Evolutionary conservation across 2,888 invertebrate genomes (phyloP).

Genomic region (Ephialtes manifestator): DNA sequence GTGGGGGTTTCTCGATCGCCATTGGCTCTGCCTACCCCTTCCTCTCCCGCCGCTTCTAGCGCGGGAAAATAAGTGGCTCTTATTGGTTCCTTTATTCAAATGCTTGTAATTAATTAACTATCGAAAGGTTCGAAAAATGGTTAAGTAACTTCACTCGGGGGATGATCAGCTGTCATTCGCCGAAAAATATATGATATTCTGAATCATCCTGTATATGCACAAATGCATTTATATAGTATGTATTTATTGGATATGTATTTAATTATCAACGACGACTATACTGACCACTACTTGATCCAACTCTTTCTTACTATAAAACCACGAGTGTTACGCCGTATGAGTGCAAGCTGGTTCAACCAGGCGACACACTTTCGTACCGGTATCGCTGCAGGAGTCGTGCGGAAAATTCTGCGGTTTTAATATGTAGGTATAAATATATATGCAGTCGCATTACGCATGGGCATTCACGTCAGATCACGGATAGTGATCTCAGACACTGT

Average conservation of each 20-base stretch:
- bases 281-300: slow-evolving; percentile 6
- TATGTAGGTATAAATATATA: slow-evolving; percentile 42
- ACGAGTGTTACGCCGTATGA: not conserved
- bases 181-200: too few species aligned
- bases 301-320: slow-evolving; percentile 2
- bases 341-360: slow-evolving; percentile 42
- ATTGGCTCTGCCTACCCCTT: too few species aligned
- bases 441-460: not conserved
- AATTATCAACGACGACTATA: not conserved
- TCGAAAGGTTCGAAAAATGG: too few species aligned
- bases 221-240: not conserved
- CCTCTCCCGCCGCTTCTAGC: too few species aligned
- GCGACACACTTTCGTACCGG: slow-evolving; percentile 64
- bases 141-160: too few species aligned
- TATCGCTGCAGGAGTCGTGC: slow-evolving; percentile 19
- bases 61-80: too few species aligned
- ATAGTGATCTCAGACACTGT: slow-evolving; percentile 7
- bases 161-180: too few species aligned
- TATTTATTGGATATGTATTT: not conserved
- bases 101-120: too few species aligned
- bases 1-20: too few species aligned
- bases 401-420: slow-evolving; percentile 40
- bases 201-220: too few species aligned
- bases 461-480: slow-evolving; percentile 9
- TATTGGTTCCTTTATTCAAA: too few species aligned